Conservation (phyloP, 2,888 invertebrate genomes). For the Acanthopleura granulata region DNA sequence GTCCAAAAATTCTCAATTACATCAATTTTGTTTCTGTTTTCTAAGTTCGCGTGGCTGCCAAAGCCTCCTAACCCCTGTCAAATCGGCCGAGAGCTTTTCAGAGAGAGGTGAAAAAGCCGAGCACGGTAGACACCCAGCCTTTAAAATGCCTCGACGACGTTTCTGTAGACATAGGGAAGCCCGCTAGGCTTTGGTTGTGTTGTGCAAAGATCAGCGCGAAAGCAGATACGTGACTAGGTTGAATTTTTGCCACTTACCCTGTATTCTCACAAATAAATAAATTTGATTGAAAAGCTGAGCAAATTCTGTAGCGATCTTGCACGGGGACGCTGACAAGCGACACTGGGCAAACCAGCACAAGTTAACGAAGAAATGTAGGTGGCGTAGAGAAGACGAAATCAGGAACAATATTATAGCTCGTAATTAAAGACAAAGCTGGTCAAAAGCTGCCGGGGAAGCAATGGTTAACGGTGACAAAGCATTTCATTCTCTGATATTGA, state of each 20-base stretch:
- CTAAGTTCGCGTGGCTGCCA: no score
- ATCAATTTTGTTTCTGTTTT: no score
- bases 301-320: constrained; percentile 14
- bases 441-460: background rate
- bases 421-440: no score
- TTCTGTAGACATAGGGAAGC: constrained; percentile 15
- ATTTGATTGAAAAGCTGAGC: constrained; percentile 19
- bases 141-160: background rate
- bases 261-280: constrained; percentile 16
- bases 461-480: background rate
- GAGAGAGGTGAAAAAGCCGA: constrained; percentile 13
- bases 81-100: background rate
- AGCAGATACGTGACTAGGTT: constrained; percentile 14
- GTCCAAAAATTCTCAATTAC: no score
- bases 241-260: constrained; percentile 17
- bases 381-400: no score
- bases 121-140: constrained; percentile 15
- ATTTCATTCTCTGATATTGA: constrained; percentile 6
- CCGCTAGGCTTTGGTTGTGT: constrained; percentile 15
- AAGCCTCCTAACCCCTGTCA: background rate
- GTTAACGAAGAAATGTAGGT: no score
- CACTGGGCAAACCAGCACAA: no score
- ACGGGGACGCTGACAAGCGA: background rate
- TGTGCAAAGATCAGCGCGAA: constrained; percentile 16
- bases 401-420: no score